Evolutionary conservation across 1,140 invertebrate genomes (phyloP).

Genomic region (Metaphire vulgaris): DNA sequence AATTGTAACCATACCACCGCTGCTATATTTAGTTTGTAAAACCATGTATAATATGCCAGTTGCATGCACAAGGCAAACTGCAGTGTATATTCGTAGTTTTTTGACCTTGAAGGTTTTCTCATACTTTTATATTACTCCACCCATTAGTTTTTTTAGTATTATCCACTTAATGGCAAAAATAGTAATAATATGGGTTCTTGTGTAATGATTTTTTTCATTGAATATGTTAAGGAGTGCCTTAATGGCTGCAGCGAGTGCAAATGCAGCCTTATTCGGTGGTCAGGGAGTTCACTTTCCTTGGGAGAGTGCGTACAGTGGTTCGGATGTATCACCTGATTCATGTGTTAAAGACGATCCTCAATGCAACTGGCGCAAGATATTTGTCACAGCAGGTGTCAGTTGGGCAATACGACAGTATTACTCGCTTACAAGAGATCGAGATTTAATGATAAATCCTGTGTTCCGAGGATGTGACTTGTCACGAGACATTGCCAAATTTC

Average conservation of each 20-base stretch:
- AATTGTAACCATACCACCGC: too few relatives aligned
- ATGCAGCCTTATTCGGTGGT: conserved; percentile 11
- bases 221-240: conserved; percentile 24
- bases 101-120: too few relatives aligned
- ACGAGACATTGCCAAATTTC: conserved; percentile 22
- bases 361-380: conserved; percentile 17
- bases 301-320: conserved; percentile 25
- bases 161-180: too few relatives aligned
- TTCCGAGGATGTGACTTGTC: conserved; percentile 29
- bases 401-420: conserved; percentile 28
- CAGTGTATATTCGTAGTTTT: too few relatives aligned
- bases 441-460: conserved; percentile 26
- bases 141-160: too few relatives aligned
- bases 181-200: too few relatives aligned
- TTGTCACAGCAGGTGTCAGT: conserved; percentile 19
- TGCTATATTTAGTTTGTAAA: too few relatives aligned
- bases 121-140: too few relatives aligned
- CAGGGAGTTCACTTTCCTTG: conserved; percentile 24
- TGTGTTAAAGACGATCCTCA: conserved; percentile 13
- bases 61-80: too few relatives aligned
- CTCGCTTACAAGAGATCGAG: conserved; percentile 28
- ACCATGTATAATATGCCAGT: too few relatives aligned
- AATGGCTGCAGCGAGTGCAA: neutral
- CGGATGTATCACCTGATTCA: conserved; percentile 16
- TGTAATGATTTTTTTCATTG: too few relatives aligned